Percentiles rank a stretch among this genome's conserved stretches.
These are phyloP conservation scores for Python bivittatus DNA, from an alignment of 2,113 vertebrate genomes.

Conservation along the genomic window DNA sequence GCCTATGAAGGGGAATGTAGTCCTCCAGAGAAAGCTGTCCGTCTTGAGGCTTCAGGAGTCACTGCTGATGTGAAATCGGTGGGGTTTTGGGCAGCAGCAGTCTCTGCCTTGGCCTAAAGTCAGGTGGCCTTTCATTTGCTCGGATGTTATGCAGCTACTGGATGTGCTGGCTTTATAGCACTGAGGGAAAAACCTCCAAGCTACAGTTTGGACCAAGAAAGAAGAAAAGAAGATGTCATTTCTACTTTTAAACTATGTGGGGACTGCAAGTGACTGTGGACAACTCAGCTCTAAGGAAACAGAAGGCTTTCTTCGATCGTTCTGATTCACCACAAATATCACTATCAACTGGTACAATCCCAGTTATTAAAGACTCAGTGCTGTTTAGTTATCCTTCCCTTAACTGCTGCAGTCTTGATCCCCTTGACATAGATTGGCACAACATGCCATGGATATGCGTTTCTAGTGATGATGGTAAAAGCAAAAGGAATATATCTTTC, in stretches of 20 bases:
- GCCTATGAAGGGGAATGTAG: neutral
- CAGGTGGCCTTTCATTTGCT: slow-evolving; percentile 26
- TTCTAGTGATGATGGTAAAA: slow-evolving; percentile 54
- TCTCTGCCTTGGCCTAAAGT: slow-evolving; percentile 1
- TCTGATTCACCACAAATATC: slow-evolving; percentile 40
- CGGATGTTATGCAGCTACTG: neutral
- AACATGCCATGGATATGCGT: slow-evolving; percentile 50
- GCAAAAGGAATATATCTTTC: slow-evolving; percentile 23
- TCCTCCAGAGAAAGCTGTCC: slow-evolving; percentile 31
- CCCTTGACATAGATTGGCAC: slow-evolving; percentile 3
- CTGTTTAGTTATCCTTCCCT: slow-evolving; percentile 10
- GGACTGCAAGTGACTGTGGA: slow-evolving; percentile 12
- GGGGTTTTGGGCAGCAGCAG: slow-evolving; percentile 18
- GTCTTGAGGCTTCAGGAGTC: slow-evolving; percentile 1
- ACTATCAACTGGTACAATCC: slow-evolving; percentile 35
- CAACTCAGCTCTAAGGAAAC: slow-evolving; percentile 17
- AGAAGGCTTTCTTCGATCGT: neutral
- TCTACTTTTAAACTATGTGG: neutral
- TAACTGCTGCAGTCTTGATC: slow-evolving; percentile 27
- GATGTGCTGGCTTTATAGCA: slow-evolving; percentile 12
- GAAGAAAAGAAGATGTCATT: slow-evolving; percentile 16
- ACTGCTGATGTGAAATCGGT: neutral
- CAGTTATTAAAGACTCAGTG: slow-evolving; percentile 14
- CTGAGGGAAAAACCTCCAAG: slow-evolving; percentile 7
- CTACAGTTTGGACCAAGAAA: slow-evolving; percentile 34